Conservation (phyloP, 1,140 invertebrate species). For the Lethocerus indicus region DNA sequence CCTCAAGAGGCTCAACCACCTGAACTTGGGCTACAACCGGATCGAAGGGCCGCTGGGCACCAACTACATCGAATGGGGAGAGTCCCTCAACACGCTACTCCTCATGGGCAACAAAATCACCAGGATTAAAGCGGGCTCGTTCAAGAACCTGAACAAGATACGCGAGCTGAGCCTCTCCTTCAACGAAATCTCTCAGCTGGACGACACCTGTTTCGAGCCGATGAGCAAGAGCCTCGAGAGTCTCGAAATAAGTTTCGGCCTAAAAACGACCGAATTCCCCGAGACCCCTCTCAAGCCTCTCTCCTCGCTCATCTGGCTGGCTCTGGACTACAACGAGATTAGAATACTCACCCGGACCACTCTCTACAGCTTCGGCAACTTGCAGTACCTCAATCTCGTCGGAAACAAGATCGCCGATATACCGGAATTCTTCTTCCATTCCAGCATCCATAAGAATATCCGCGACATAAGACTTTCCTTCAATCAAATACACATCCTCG, state of each 20-base stretch:
- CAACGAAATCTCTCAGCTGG: constrained; percentile 61
- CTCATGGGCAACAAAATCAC: constrained; percentile 35
- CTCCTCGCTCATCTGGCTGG: constrained; percentile 59
- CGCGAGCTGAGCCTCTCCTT: constrained; percentile 76
- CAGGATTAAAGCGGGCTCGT: constrained; percentile 49
- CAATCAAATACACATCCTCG: constrained; percentile 44
- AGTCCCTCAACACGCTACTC: constrained; percentile 23
- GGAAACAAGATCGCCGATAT: constrained; percentile 55
- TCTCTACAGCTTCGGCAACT: constrained; percentile 42
- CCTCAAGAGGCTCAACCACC: constrained; percentile 50
- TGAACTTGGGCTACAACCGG: constrained; percentile 74
- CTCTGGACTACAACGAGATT: constrained; percentile 76
- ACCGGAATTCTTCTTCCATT: constrained; percentile 43
- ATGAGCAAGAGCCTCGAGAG: constrained; percentile 53
- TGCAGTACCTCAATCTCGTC: constrained; percentile 73
- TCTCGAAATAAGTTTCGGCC: constrained; percentile 68
- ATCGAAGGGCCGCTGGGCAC: constrained; percentile 52
- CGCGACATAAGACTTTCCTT: constrained; percentile 58
- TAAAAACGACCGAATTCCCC: constrained; percentile 59
- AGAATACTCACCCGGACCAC: constrained; percentile 40
- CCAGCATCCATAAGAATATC: constrained; percentile 47
- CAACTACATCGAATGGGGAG: constrained; percentile 56
- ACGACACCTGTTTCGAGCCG: constrained; percentile 55
- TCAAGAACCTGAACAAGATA: constrained; percentile 46
- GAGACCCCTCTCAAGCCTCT: constrained; percentile 45